These are phyloP conservation scores for Saccostrea echinata DNA, from an alignment of 1,140 invertebrate species.

Conservation along the genomic window DNA sequence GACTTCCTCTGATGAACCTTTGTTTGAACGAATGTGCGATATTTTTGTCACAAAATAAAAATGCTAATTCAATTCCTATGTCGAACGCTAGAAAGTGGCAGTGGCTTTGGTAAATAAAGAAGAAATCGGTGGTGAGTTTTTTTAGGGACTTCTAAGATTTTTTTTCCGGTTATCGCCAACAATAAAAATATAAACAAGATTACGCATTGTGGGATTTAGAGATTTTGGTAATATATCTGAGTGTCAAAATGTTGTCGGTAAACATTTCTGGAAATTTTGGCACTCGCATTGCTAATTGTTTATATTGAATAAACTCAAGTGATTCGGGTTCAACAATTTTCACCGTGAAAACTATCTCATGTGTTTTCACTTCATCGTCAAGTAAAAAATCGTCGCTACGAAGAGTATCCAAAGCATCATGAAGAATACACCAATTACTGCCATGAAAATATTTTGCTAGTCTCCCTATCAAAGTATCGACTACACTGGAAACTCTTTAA, in stretches of 20 bases:
- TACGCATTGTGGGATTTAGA: background rate
- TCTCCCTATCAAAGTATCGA: background rate
- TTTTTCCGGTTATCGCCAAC: too few species aligned
- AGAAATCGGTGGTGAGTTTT: too few species aligned
- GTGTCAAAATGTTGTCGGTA: background rate
- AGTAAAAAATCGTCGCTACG: background rate
- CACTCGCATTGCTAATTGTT: constrained; percentile 7
- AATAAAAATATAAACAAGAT: background rate
- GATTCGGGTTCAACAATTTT: background rate
- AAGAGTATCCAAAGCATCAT: background rate
- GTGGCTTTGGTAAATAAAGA: too few species aligned
- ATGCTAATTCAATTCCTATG: too few species aligned
- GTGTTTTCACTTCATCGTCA: background rate
- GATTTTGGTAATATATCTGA: background rate
- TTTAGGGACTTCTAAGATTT: too few species aligned
- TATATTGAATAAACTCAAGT: background rate
- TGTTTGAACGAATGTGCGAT: background rate
- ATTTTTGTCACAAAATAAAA: background rate
- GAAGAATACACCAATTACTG: background rate
- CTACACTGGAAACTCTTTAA: background rate
- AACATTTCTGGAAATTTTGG: background rate
- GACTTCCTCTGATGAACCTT: background rate
- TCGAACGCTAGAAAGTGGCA: too few species aligned
- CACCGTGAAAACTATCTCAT: background rate
- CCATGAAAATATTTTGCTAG: background rate